A percentile compares a stretch with the other conserved stretches of the same genome.
Evolutionary conservation across 2,113 vertebrate genomes (phyloP).

Genomic region (Uria aalge): DNA sequence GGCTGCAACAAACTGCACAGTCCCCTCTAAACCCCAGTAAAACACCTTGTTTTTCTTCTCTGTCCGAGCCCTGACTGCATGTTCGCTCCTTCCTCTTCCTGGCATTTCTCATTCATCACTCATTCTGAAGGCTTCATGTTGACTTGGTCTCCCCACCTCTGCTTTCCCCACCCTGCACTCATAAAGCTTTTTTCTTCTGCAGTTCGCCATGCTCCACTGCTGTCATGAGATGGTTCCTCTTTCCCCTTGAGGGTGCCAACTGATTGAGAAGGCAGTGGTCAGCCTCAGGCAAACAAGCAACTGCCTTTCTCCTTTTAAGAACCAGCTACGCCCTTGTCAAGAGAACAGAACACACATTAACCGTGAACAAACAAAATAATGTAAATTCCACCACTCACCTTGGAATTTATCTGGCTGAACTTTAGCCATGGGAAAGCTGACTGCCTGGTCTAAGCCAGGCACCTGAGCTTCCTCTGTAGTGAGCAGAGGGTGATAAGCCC

Average conservation of each 20-base stretch:
- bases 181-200: neutral
- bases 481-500: neutral
- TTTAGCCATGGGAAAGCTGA: neutral
- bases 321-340: neutral
- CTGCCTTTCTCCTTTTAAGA: neutral
- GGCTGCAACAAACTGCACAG: neutral
- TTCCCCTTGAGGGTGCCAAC: neutral
- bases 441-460: neutral
- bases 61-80: accelerated
- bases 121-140: neutral
- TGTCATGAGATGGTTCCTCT: neutral
- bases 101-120: neutral
- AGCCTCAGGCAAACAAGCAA: neutral
- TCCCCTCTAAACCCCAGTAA: neutral
- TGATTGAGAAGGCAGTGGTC: neutral
- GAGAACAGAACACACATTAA: neutral
- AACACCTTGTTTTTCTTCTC: neutral
- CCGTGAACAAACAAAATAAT: neutral
- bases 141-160: neutral
- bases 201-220: neutral
- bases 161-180: neutral
- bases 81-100: neutral
- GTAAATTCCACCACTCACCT: neutral
- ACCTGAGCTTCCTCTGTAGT: neutral
- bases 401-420: neutral